A percentile compares a stretch with the other conserved stretches of the same genome.
Evolutionary conservation across 2,797 vertebrate species (phyloP).

Genomic region (Hapalemur alaotrensis): DNA sequence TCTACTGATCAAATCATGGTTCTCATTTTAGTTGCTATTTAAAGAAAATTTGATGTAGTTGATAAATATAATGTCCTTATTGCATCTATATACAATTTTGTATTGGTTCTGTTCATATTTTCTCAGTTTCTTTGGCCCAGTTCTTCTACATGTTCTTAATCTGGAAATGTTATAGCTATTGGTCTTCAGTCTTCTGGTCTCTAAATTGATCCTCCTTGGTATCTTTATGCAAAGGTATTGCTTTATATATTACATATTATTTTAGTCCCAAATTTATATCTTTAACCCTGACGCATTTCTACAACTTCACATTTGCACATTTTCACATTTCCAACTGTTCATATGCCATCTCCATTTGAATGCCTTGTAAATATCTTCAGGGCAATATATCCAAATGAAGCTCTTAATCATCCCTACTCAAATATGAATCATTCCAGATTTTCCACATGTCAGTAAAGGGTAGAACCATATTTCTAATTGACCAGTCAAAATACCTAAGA

Average conservation of each 20-base stretch:
- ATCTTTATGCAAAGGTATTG: neutral
- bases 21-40: neutral
- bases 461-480: neutral
- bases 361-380: neutral
- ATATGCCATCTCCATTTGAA: neutral
- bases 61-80: neutral
- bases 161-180: neutral
- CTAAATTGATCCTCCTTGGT: neutral
- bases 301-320: neutral
- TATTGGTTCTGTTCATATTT: neutral
- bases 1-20: neutral
- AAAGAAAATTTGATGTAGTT: neutral
- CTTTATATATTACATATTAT: neutral
- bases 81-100: neutral
- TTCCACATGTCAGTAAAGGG: neutral
- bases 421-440: neutral
- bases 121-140: neutral
- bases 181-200: neutral
- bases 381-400: neutral
- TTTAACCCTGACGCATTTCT: neutral
- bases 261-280: neutral
- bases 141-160: neutral
- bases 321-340: neutral
- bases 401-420: neutral
- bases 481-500: neutral